Conservation (phyloP, 2,888 invertebrate genomes). For the Cheilosia impressa region DNA sequence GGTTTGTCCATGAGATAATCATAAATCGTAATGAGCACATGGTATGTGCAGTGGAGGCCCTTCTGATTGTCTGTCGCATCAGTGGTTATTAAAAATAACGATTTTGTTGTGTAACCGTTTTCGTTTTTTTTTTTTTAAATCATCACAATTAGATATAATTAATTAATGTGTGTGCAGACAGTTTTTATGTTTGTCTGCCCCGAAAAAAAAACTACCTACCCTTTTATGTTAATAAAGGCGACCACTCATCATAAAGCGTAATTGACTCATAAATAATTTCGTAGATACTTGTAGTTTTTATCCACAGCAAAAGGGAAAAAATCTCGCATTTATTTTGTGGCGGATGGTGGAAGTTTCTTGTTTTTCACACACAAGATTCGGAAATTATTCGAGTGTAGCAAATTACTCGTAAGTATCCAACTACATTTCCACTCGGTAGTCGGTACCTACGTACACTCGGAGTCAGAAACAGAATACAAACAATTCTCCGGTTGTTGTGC, state of each 20-base stretch:
- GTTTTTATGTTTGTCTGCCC: neutral
- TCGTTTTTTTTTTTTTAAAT: neutral
- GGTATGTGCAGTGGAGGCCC: neutral
- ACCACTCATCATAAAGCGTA: constrained; percentile 60
- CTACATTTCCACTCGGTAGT: neutral
- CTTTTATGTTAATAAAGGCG: constrained; percentile 1
- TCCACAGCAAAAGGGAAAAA: constrained; percentile 28
- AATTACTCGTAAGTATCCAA: constrained; percentile 20
- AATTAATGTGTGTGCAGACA: constrained; percentile 2
- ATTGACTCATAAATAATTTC: constrained; percentile 61
- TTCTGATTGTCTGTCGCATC: constrained; percentile 28
- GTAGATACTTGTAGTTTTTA: constrained; percentile 54
- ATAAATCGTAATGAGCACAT: constrained; percentile 29
- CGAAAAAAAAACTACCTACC: neutral
- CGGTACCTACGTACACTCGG: constrained; percentile 41
- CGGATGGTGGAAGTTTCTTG: constrained; percentile 16
- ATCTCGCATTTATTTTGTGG: constrained; percentile 19
- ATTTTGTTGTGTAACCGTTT: neutral
- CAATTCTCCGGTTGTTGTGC: constrained; percentile 52
- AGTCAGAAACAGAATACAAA: constrained; percentile 29
- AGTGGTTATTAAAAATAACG: constrained; percentile 12
- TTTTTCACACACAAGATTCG: constrained; percentile 40
- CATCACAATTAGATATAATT: constrained; percentile 4
- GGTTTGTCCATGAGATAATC: constrained; percentile 57
- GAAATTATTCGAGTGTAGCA: constrained; percentile 60